phyloP scores from a whole-genome alignment of 2,113 vertebrate genomes.

The Nothocercus nigrocapillus region DNA sequence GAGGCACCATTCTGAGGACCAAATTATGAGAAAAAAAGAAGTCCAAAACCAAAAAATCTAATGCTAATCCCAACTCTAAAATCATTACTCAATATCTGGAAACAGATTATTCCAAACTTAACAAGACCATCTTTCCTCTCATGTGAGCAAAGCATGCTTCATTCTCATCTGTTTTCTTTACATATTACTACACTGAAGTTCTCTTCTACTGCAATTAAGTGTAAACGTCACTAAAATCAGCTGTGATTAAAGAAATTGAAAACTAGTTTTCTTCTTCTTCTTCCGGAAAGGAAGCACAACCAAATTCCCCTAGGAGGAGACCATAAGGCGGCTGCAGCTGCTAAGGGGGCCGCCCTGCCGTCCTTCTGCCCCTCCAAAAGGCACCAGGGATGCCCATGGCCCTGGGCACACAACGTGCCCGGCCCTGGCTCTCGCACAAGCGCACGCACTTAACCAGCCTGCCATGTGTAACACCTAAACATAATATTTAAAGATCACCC shows the following conservation, averaged over 20 bases:
- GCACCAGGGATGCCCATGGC: not conserved
- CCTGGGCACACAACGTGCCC: accelerated
- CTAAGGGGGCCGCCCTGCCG: not conserved
- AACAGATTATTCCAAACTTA: not conserved
- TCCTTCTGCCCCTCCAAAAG: not conserved
- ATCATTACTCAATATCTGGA: not conserved
- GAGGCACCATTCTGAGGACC: not conserved
- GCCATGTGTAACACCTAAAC: not conserved
- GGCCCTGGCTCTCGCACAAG: not conserved
- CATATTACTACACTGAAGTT: not conserved
- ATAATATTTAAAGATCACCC: not conserved
- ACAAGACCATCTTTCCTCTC: not conserved
- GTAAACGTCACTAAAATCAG: not conserved
- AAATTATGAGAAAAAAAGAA: not conserved
- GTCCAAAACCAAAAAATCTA: not conserved
- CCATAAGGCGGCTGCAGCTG: not conserved
- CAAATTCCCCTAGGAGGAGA: not conserved
- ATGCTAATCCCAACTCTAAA: not conserved
- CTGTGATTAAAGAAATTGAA: not conserved
- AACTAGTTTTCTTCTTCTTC: not conserved
- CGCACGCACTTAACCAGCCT: not conserved
- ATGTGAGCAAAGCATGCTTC: not conserved
- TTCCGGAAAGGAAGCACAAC: not conserved
- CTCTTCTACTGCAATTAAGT: not conserved
- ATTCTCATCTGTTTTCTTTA: not conserved